phyloP scores from a whole-genome alignment of 2,888 invertebrate genomes.

The Netelia melanura region DNA sequence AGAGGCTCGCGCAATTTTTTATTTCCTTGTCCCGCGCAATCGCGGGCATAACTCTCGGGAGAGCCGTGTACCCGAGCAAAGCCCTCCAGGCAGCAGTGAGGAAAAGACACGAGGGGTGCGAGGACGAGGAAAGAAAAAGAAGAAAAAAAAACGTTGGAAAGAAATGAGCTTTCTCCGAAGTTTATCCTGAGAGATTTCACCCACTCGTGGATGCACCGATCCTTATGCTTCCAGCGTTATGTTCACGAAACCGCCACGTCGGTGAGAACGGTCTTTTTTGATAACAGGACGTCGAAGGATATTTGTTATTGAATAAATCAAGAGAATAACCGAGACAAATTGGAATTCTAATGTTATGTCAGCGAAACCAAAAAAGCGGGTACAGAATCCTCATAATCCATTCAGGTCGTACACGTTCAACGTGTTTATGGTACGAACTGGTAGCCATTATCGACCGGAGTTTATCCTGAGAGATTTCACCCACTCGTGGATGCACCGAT shows the following conservation, averaged over 20 bases:
- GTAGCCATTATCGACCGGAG: neutral
- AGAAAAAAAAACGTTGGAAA: conserved; percentile 9
- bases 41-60: conserved; percentile 5
- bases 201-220: neutral
- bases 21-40: conserved; percentile 16
- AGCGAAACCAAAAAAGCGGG: too few relatives aligned
- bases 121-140: neutral
- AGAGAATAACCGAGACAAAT: too few relatives aligned
- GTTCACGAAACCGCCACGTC: too few relatives aligned
- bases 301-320: too few relatives aligned
- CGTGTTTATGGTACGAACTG: neutral
- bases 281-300: too few relatives aligned
- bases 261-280: too few relatives aligned
- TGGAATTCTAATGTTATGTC: too few relatives aligned
- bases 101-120: neutral
- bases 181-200: conserved; percentile 1
- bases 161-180: neutral
- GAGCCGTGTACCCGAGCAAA: neutral
- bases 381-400: too few relatives aligned
- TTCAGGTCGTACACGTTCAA: neutral
- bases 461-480: conserved; percentile 1
- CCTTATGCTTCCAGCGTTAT: neutral
- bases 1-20: conserved; percentile 20
- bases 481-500: neutral
- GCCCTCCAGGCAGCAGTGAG: neutral